Evolutionary conservation across 2,888 invertebrate genomes (phyloP).

Genomic region (Cistogaster globosa): DNA sequence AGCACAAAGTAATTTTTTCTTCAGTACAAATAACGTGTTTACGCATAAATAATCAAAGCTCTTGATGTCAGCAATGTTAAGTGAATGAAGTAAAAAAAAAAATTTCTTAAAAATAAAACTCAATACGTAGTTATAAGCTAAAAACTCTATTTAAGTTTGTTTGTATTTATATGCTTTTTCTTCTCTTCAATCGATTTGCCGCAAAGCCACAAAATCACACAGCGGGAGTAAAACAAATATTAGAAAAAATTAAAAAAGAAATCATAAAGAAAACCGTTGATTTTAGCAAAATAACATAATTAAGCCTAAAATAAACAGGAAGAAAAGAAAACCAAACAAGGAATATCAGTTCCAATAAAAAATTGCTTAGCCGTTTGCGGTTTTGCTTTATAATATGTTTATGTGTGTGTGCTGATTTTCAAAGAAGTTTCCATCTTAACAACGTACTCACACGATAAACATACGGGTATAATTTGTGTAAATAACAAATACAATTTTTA

Average conservation of each 20-base stretch:
- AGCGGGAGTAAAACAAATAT: too few relatives aligned
- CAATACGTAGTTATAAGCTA: constrained; percentile 24
- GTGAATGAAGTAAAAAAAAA: background rate
- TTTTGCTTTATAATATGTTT: too few relatives aligned
- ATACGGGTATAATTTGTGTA: too few relatives aligned
- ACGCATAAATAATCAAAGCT: constrained; percentile 50
- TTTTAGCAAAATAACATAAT: constrained; percentile 59
- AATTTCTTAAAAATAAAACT: constrained; percentile 12
- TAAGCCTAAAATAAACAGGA: constrained; percentile 21
- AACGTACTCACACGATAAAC: too few relatives aligned
- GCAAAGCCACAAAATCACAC: too few relatives aligned
- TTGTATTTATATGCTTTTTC: background rate
- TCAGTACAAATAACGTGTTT: constrained; percentile 44
- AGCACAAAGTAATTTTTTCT: background rate
- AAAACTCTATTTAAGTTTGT: constrained; percentile 12
- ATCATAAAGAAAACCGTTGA: constrained; percentile 41
- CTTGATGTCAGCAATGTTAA: constrained; percentile 24
- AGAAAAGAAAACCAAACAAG: background rate
- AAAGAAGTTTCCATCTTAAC: too few relatives aligned
- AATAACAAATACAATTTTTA: too few relatives aligned
- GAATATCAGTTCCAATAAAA: background rate
- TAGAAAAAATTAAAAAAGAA: constrained; percentile 4
- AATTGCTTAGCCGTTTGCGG: too few relatives aligned
- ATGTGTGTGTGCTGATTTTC: too few relatives aligned
- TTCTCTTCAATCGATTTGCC: background rate